Base-by-base conservation (phyloP, 2,113 vertebrate genomes). In the Oplegnathus fasciatus region DNA sequence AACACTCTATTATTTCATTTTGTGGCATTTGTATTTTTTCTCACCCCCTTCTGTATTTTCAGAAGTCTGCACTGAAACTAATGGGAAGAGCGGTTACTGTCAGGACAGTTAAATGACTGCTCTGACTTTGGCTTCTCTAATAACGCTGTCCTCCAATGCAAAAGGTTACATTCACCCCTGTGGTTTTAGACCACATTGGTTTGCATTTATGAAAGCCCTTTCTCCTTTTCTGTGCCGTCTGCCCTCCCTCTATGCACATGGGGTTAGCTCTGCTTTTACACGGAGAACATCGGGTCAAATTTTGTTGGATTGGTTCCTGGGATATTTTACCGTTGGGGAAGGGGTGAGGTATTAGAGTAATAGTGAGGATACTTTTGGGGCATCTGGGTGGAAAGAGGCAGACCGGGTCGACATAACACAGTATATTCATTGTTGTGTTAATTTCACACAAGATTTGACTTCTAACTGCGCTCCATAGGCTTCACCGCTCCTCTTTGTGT, bases 1-100 rank as follows among this genome's bases (percentile, higher is more conserved):
- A 94, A 94, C 92, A 84, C 76, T 90, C 86, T 91, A 86, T 95
- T 93, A 93, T 94, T 93, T 94, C 61, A 91, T 94, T 91, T 94
- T 91, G 85, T 92, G 65, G 50, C 85, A 86, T 88, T 87, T 85
- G 69, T 92, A 61, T 92, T 88, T 76, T 76, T 84, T 61, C 28
- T 24, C 70, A 28, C 46, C 52, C 40, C 28, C 26, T n/a, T 46
- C 26, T 68, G 44, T 87, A 73, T 91, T 93, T 89, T 92, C 83
- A 81, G 66, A 86, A 91, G 86, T 89, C 89, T 80, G 83, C 81
- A 57, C 40, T 83, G 72, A 78, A 90, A 84, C 88, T 89, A 86
- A 92, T 89, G 81, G 85, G 86, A 90, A 82, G 74, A 91, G 83
- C 89, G 85, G 89, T 89, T 88, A 88, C 89, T 91, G 83, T 90